Percentiles rank a stretch among this genome's conserved stretches.
Conservation (phyloP, 2,113 vertebrate species). For the Sebastes fasciatus region DNA sequence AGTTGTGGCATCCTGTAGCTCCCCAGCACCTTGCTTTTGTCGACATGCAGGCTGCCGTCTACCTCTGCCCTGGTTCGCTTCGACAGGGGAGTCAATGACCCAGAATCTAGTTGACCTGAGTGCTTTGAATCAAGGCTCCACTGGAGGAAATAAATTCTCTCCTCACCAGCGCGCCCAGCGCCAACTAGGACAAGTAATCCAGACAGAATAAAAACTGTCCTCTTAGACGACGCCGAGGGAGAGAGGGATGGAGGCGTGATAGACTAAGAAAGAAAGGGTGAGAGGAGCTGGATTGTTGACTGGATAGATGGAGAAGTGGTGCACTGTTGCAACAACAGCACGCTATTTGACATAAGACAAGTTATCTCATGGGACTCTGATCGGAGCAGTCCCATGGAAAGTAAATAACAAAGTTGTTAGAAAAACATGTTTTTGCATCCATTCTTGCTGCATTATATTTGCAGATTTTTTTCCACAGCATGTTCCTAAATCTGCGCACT, state of each 20-base stretch:
- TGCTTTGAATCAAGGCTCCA: constrained; percentile 77
- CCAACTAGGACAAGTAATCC: constrained; percentile 83
- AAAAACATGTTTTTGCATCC: background rate
- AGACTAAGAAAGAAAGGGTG: background rate
- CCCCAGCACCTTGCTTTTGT: constrained; percentile 35
- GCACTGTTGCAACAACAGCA: constrained; percentile 1
- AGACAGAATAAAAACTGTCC: constrained; percentile 76
- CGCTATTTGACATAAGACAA: constrained; percentile 10
- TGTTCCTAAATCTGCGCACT: background rate
- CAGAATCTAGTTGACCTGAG: constrained; percentile 80
- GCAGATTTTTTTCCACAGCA: no score
- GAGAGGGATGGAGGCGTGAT: constrained; percentile 35
- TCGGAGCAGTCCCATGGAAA: background rate
- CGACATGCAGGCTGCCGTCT: constrained; percentile 46
- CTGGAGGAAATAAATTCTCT: constrained; percentile 72
- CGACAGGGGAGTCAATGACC: constrained; percentile 79
- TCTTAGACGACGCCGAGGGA: constrained; percentile 60
- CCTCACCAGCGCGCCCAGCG: constrained; percentile 55
- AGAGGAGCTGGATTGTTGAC: constrained; percentile 2
- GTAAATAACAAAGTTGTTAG: background rate
- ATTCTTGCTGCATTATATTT: background rate
- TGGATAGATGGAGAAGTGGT: constrained; percentile 2
- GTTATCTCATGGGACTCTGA: constrained; percentile 18
- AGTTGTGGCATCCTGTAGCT: constrained; percentile 14
- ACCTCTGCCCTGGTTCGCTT: constrained; percentile 76